Evolutionary conservation across 2,797 vertebrate species (phyloP).

Genomic region (Pseudocheirus occidentalis): DNA sequence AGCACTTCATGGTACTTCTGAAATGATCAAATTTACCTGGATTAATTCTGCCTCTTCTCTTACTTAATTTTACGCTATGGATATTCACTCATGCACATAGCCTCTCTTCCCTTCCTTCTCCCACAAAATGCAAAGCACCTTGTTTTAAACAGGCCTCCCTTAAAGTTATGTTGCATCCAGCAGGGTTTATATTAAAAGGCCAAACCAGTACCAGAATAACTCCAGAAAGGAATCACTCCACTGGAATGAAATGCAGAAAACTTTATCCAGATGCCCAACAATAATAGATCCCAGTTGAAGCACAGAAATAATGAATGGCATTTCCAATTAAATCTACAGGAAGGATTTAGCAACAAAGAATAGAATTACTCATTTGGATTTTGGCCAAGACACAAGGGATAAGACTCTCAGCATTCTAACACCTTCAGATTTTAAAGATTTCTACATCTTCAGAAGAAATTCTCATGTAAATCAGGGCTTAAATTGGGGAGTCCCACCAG

Average conservation of each 20-base stretch:
- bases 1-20: slow-evolving; percentile 65
- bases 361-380: slow-evolving; percentile 69
- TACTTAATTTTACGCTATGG: slow-evolving; percentile 65
- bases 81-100: slow-evolving; percentile 53
- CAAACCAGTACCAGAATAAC: slow-evolving; percentile 64
- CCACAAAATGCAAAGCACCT: not conserved
- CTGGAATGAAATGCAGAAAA: slow-evolving; percentile 60
- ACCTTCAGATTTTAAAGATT: slow-evolving; percentile 59
- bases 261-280: slow-evolving; percentile 69
- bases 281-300: slow-evolving; percentile 66
- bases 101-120: not conserved
- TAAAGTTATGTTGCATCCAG: slow-evolving; percentile 24
- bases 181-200: slow-evolving; percentile 62
- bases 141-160: not conserved
- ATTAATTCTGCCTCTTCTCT: slow-evolving; percentile 23
- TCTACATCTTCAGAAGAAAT: not conserved
- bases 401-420: slow-evolving; percentile 20
- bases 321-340: slow-evolving; percentile 67
- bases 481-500: slow-evolving; percentile 24
- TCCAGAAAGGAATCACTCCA: slow-evolving; percentile 63
- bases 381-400: slow-evolving; percentile 59
- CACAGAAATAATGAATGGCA: slow-evolving; percentile 64
- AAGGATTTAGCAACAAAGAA: slow-evolving; percentile 60
- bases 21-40: not conserved
- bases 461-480: slow-evolving; percentile 46